Evolutionary conservation across 2,797 vertebrate genomes (phyloP), one percentile per base, ranked within the genome.

Genomic region (Balearica regulorum): DNA sequence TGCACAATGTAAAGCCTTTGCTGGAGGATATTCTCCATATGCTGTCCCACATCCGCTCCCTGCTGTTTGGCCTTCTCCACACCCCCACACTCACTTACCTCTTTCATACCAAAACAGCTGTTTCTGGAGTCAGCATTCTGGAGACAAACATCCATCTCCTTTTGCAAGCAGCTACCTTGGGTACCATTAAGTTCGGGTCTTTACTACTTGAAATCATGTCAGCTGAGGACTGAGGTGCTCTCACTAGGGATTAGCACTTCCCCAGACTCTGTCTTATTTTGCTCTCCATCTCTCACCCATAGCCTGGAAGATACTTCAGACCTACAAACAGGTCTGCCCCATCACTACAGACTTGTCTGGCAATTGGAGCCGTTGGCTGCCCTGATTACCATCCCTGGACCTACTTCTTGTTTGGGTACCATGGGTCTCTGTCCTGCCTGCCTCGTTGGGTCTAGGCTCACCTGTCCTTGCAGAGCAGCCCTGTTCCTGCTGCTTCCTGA

Each of bases 301-400:
- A 55, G 11, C 48, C 53, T 61, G 16, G 53, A 82, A 82, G 48
- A 57, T 18, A 39, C 29, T 44, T 68, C 61, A 90, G 43, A 43
- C 16, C 19, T 29, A 20, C 66, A 28, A 58, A n/a, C n/a, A 11
- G 12, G 3, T 8, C 25, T 35, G 21, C 15, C 6, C 20, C 13
- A 31, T 29, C 19, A 29, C 33, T 44, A 60, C 41, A 49, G 21
- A 35, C 14, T n/a, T 55, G 16, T 41, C 25, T 62, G 48, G 5
- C 15, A 66, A 22, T 11, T 0, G 1, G 7, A 19, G 19, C 22
- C 1, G 0, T 22, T 70, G 49, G 11, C 55, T 86, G 31, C 21
- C 41, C 7, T 19, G 21, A 16, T 66, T 25, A 37, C 8, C 9
- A 51, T 11, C 22, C 22, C 16, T 49, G n/a, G 26, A 24, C 46